Base-by-base conservation (phyloP, 2,888 invertebrate species). In the Notodonta dromedarius region DNA sequence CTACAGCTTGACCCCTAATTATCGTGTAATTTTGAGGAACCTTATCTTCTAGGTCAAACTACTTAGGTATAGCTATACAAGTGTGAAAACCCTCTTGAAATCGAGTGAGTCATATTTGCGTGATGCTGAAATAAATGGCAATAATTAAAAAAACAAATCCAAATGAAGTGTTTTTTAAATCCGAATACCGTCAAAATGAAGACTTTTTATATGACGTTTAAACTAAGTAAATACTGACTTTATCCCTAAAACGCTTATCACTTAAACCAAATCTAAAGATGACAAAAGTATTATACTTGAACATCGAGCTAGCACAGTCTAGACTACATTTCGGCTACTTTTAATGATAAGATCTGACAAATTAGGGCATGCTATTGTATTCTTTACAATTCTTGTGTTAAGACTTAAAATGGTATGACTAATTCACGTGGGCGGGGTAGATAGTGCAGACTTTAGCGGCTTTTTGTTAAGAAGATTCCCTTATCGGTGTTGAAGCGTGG, bases 321-420 rank as follows among this genome's bases (percentile, higher is more conserved):
- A 71, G 65, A 71, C 71, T 55, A 55, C 62, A 66, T 71, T 74
- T 71, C 77, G 72, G 77, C 68, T 61, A 63, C 67, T 67, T 74
- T 76, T 62, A 61, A n/a, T 70, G 75, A 75, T 75, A 74, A 51
- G 9, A 75, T 77, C 77, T 65, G 44, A 48, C 53, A 24, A 50
- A 55, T 39, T 42, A 48, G 44, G 39, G 24, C 56, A 66, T n/a
- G 7, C 24, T 11, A 74, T 69, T 70, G 66, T 74, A 40, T 63
- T 56, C 61, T 70, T 67, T 71, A 68, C 59, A 0, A 24, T 60
- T 13, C 55, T 61, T 61, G 35, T 6, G 24, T 61, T 63, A 52
- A 66, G 56, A 6, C 14, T 62, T 7, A 65, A 67, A 68, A 68
- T 71, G 58, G 61, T 13, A 9, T 60, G 32, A 16, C 42, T 60